phyloP scores from a whole-genome alignment of 1,140 invertebrate genomes.

The Leptinotarsa lineolata region DNA sequence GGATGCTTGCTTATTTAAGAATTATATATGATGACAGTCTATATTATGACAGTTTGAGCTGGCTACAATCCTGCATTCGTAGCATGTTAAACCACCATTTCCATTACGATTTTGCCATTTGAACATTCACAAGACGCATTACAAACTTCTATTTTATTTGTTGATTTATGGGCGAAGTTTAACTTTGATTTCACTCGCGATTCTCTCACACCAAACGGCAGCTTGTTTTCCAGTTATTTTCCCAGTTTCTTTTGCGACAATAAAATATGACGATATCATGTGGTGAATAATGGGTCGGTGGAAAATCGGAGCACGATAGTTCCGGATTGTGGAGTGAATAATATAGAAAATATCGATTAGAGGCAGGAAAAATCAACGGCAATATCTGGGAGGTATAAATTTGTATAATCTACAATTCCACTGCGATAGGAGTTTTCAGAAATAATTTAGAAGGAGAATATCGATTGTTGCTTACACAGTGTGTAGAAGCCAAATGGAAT shows the following conservation, averaged over 20 bases:
- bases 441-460: no score
- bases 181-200: conserved; percentile 33
- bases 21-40: neutral
- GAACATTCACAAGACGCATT: conserved; percentile 37
- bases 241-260: neutral
- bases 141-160: conserved; percentile 38
- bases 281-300: conserved; percentile 7
- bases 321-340: neutral
- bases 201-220: conserved; percentile 19
- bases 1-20: no score
- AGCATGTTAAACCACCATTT: conserved; percentile 38
- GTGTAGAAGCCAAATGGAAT: no score
- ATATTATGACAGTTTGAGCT: neutral
- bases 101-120: conserved; percentile 34
- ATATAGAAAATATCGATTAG: neutral
- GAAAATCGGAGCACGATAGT: neutral
- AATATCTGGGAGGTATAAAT: no score
- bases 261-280: conserved; percentile 22
- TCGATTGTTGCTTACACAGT: no score
- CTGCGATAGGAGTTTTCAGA: no score
- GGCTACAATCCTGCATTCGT: neutral
- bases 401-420: no score
- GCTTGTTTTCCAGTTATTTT: conserved; percentile 27
- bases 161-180: conserved; percentile 37
- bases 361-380: neutral